Percentiles rank a stretch among this genome's conserved stretches.
These are phyloP conservation scores for Zaprionus capensis DNA, from an alignment of 1,140 invertebrate species.

Conservation along the genomic window DNA sequence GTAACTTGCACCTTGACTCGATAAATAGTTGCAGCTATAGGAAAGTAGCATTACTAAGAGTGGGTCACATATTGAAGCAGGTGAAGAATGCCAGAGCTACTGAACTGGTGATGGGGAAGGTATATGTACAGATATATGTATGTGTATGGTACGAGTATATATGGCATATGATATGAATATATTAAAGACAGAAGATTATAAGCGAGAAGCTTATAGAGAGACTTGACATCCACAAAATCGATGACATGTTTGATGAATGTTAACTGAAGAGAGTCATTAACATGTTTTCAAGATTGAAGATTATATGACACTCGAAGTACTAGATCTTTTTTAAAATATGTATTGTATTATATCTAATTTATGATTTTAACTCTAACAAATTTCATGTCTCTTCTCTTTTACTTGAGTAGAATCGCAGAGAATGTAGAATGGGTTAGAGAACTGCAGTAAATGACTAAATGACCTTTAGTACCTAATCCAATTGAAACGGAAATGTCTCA, in stretches of 20 bases:
- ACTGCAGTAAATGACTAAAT: neutral
- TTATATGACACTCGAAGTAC: too few species aligned
- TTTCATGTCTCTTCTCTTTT: neutral
- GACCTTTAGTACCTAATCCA: neutral
- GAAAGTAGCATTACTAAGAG: neutral
- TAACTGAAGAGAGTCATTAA: too few species aligned
- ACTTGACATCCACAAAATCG: too few species aligned
- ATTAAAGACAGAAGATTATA: neutral
- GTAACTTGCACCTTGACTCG: conserved; percentile 5
- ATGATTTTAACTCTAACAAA: too few species aligned
- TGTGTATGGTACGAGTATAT: too few species aligned
- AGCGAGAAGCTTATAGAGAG: too few species aligned
- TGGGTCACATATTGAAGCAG: neutral
- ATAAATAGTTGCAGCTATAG: neutral
- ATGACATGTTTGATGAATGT: too few species aligned
- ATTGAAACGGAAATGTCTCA: conserved; percentile 1
- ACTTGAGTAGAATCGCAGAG: neutral
- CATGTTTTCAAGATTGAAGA: too few species aligned
- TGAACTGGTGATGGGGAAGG: neutral
- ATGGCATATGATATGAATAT: neutral
- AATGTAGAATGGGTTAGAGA: neutral
- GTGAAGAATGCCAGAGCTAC: neutral
- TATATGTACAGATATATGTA: too few species aligned
- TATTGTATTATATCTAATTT: too few species aligned
- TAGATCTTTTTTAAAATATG: too few species aligned